Evolutionary conservation across 2,888 invertebrate genomes (phyloP), one percentile per base, ranked within the genome.

Genomic region (Chloromyia formosa): DNA sequence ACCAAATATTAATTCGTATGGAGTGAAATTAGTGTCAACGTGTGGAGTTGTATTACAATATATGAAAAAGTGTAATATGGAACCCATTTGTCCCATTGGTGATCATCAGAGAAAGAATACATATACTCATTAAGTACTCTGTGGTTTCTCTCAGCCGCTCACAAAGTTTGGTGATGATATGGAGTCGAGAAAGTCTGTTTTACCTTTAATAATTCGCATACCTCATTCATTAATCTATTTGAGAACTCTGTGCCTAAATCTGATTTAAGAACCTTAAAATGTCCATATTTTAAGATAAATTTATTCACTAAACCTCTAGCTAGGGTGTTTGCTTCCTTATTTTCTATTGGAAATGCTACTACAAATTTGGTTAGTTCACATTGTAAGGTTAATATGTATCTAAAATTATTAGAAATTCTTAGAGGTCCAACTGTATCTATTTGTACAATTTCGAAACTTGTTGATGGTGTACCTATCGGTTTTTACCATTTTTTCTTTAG

Each of bases 311-410:
- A 9, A 42, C 42, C 42, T 42, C 5, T 9, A 42, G 74, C 75
- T 12, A 76, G 45, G 1, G 62, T 75, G 10, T 27, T 64, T n/a
- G n/a, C n/a, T n/a, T n/a, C n/a, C n/a, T n/a, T n/a, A n/a, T n/a
- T n/a, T n/a, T n/a, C n/a, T n/a, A 75, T 12, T 20, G 75, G 74
- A 23, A 62, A 61, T 49, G 66, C 75, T 56, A 74, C 73, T 16
- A 75, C 56, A 72, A 74, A 76, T 72, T 76, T 77, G 9, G 69
- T 68, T 42, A 76, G 22, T 16, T 75, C 73, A 54, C 69, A 76
- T 14, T 75, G 76, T 75, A 27, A 76, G 27, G 35, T 77, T 74
- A 66, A 68, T 72, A 40, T 75, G 66, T 60, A 75, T 74, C 75
- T 74, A n/a, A 72, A 74, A 16, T 23, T 66, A 40, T 75, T 73